These are phyloP conservation scores for Diaperis boleti DNA, from an alignment of 2,888 invertebrate species.

Conservation along the genomic window DNA sequence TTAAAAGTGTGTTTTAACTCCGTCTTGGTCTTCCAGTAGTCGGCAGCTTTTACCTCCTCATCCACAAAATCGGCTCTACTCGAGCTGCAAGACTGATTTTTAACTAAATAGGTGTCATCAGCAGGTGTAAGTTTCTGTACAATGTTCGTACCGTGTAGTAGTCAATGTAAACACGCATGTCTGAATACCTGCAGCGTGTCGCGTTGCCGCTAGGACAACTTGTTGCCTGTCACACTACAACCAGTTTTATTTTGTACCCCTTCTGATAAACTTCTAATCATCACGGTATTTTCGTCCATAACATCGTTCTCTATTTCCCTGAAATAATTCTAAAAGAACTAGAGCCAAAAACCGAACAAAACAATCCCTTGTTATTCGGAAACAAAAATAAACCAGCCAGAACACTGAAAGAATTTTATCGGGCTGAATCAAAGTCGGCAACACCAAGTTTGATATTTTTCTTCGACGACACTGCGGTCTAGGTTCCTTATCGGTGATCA, in stretches of 20 bases:
- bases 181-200: conserved; percentile 58
- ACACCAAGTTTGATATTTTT: conserved; percentile 49
- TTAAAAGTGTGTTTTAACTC: too few relatives aligned
- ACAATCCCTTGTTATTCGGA: conserved; percentile 30
- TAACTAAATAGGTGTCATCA: conserved; percentile 33
- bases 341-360: conserved; percentile 37
- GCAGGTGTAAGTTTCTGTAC: conserved; percentile 38
- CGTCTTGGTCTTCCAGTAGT: too few relatives aligned
- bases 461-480: conserved; percentile 46
- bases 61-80: too few relatives aligned
- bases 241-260: conserved; percentile 44
- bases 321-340: conserved; percentile 27
- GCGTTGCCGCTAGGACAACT: conserved; percentile 59
- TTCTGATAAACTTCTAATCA: conserved; percentile 23
- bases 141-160: conserved; percentile 48
- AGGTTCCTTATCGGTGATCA: conserved; percentile 46
- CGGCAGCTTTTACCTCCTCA: too few relatives aligned
- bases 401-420: conserved; percentile 48
- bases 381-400: conserved; percentile 33
- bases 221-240: conserved; percentile 58
- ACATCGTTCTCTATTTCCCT: conserved; percentile 16
- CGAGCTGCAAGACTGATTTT: too few relatives aligned
- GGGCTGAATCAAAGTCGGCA: conserved; percentile 46
- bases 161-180: conserved; percentile 57
- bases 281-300: conserved; percentile 21